These are phyloP conservation scores for Selene dorsalis DNA, from an alignment of 2,797 vertebrate genomes.

Conservation along the genomic window DNA sequence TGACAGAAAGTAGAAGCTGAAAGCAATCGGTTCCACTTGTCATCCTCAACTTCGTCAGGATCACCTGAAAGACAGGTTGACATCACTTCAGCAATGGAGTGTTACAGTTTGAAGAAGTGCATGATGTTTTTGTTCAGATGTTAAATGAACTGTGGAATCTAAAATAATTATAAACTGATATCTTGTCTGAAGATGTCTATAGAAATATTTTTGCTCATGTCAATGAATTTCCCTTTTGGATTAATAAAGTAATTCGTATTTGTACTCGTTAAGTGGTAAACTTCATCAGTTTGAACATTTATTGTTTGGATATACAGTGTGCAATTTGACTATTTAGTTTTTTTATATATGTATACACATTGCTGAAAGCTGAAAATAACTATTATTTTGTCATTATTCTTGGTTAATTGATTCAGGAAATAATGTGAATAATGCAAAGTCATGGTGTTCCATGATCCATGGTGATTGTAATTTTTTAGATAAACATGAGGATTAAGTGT, in stretches of 20 bases:
- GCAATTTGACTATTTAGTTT: background rate
- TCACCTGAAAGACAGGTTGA: conserved; percentile 37
- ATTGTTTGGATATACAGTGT: background rate
- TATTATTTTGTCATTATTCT: background rate
- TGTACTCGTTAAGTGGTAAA: background rate
- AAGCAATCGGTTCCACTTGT: conserved; percentile 35
- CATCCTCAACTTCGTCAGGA: conserved; percentile 55
- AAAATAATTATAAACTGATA: conserved; percentile 8
- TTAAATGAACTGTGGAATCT: background rate
- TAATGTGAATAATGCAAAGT: background rate
- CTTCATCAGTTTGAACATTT: conserved; percentile 22
- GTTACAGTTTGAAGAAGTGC: conserved; percentile 19
- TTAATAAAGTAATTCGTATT: no score
- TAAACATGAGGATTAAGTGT: background rate
- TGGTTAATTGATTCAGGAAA: no score
- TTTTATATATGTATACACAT: background rate
- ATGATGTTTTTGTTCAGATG: background rate
- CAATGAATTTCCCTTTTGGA: no score
- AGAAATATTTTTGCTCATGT: background rate
- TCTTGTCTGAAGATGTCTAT: background rate
- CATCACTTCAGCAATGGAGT: conserved; percentile 13
- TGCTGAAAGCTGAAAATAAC: background rate
- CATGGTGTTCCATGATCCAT: no score
- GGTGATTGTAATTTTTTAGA: background rate
- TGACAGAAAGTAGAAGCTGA: conserved; percentile 36